Evolutionary conservation across 2,888 invertebrate species (phyloP).

Genomic region (Eucriotettix oculatus): DNA sequence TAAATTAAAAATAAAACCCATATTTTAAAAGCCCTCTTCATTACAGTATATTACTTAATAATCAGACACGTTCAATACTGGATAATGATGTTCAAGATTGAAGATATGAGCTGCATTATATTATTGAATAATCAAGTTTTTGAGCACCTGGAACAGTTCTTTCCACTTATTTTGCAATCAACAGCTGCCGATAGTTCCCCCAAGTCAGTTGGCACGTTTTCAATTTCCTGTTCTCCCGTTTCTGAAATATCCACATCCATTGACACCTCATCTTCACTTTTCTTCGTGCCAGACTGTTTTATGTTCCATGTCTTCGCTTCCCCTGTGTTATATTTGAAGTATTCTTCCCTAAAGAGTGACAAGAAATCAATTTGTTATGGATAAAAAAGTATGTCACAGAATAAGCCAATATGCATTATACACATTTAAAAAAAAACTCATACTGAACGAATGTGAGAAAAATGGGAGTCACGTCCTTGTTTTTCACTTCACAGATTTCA

Average conservation of each 20-base stretch:
- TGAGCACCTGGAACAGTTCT: too few relatives aligned
- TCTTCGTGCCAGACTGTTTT: constrained; percentile 23
- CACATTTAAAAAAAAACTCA: constrained; percentile 27
- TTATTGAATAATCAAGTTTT: too few relatives aligned
- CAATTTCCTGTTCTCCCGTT: constrained; percentile 18
- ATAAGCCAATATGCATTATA: background rate
- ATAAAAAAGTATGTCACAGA: too few relatives aligned
- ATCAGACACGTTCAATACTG: too few relatives aligned
- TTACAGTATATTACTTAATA: too few relatives aligned
- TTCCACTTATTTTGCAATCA: too few relatives aligned
- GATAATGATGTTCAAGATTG: too few relatives aligned
- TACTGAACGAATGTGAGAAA: constrained; percentile 64
- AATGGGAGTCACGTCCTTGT: constrained; percentile 61
- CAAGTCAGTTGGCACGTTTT: background rate
- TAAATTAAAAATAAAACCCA: too few relatives aligned
- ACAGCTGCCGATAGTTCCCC: too few relatives aligned
- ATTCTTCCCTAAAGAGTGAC: constrained; percentile 31
- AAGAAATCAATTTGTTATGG: background rate
- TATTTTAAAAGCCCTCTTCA: too few relatives aligned
- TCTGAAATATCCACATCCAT: constrained; percentile 24
- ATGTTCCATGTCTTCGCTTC: constrained; percentile 38
- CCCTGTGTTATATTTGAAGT: constrained; percentile 39
- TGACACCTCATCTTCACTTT: constrained; percentile 24
- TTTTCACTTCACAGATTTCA: constrained; percentile 60
- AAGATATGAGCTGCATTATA: too few relatives aligned